These are phyloP conservation scores for Anthopleura sola DNA, from an alignment of 64 coral and sea anemone genomes.

Conservation along the genomic window DNA sequence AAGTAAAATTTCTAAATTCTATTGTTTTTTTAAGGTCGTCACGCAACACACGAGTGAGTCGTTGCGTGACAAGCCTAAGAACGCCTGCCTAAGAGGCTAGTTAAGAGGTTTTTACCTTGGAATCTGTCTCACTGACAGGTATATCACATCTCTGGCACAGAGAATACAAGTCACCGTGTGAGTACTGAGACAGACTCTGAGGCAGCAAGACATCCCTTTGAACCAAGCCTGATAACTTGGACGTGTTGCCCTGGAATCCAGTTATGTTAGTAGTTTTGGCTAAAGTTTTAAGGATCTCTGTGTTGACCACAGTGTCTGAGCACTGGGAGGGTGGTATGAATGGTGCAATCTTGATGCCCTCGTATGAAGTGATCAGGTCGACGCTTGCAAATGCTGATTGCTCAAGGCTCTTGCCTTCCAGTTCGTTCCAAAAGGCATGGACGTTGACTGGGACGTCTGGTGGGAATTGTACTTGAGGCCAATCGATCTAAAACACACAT, in stretches of 20 bases:
- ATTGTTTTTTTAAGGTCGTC: too few relatives aligned
- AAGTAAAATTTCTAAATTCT: too few relatives aligned
- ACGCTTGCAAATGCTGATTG: slow-evolving; percentile 22
- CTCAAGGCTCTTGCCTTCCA: slow-evolving; percentile 22
- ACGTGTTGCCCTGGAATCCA: slow-evolving; percentile 12
- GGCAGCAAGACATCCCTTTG: slow-evolving; percentile 3
- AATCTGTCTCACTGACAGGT: slow-evolving; percentile 23
- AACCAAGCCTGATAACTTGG: slow-evolving; percentile 12
- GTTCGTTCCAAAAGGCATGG: slow-evolving; percentile 19
- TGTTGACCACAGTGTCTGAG: slow-evolving; percentile 1
- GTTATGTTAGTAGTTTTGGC: neutral
- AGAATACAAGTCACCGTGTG: slow-evolving; percentile 8
- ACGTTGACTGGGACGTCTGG: neutral
- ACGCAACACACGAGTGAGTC: too few relatives aligned
- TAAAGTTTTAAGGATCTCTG: slow-evolving; percentile 1
- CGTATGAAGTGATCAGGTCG: neutral
- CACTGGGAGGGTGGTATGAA: slow-evolving; percentile 16
- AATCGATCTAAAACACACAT: neutral
- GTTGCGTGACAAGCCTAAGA: too few relatives aligned
- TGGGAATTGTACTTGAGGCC: neutral
- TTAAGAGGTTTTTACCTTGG: neutral
- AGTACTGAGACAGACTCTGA: neutral
- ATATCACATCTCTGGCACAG: slow-evolving; percentile 40
- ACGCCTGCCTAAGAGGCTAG: neutral
- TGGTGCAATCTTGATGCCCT: slow-evolving; percentile 8